Conservation (phyloP, 2,113 vertebrate species). For the Corapipo altera region DNA sequence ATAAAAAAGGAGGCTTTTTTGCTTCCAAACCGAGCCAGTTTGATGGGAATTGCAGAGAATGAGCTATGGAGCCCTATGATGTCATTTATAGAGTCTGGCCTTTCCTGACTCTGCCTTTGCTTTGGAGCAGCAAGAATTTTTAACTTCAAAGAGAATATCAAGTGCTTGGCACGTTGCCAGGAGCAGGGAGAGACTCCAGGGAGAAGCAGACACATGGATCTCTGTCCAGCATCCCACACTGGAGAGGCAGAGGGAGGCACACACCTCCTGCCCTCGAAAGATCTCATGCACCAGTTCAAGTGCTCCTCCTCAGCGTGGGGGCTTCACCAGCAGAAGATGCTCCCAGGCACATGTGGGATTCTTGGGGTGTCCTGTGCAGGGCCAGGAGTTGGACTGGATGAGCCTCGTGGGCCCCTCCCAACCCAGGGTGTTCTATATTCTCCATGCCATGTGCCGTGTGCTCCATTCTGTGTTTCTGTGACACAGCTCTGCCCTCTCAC, state of each 20-base stretch:
- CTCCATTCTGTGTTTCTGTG: not conserved
- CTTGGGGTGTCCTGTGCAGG: not conserved
- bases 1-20: not conserved
- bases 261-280: fast-evolving
- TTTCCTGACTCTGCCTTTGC: not conserved
- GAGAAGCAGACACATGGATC: not conserved
- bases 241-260: not conserved
- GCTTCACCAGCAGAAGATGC: fast-evolving
- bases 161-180: not conserved
- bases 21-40: not conserved
- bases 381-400: not conserved
- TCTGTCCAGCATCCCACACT: fast-evolving
- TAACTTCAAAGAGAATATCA: not conserved
- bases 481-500: not conserved
- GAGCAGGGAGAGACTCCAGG: not conserved
- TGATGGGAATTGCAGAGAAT: not conserved
- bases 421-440: not conserved
- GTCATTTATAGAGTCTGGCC: not conserved
- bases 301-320: not conserved
- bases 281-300: fast-evolving
- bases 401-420: not conserved
- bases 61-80: not conserved
- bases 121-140: not conserved
- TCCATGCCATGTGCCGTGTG: not conserved
- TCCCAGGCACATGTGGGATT: fast-evolving